Conservation (phyloP, 2,888 invertebrate genomes). For the Lampropteryx suffumata region DNA sequence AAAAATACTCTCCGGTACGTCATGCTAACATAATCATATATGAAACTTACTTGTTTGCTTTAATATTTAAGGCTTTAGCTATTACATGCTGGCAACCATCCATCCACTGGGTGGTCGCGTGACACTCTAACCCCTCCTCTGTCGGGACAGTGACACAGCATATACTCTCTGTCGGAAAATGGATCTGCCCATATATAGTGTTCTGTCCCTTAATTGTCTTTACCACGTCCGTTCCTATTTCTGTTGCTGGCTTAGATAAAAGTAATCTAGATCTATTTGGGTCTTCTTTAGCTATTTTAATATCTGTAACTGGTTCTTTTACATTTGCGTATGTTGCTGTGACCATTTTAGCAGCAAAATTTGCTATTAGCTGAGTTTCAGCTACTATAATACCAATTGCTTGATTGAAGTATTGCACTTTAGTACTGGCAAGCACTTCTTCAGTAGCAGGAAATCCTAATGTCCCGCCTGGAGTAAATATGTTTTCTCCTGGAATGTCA, state of each 20-base stretch:
- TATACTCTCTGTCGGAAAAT: constrained; percentile 88
- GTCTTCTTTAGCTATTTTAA: constrained; percentile 46
- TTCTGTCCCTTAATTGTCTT: constrained; percentile 77
- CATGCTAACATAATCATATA: no score
- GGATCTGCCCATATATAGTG: constrained; percentile 85
- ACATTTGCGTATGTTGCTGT: constrained; percentile 76
- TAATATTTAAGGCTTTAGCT: constrained; percentile 76
- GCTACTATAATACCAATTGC: constrained; percentile 81
- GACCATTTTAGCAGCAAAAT: constrained; percentile 81
- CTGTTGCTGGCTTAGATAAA: constrained; percentile 41
- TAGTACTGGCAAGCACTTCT: constrained; percentile 70
- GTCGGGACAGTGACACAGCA: constrained; percentile 84
- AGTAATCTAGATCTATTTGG: constrained; percentile 41
- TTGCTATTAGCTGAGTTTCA: constrained; percentile 76
- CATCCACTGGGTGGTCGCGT: constrained; percentile 84
- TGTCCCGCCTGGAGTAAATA: constrained; percentile 56
- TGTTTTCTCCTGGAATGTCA: constrained; percentile 86
- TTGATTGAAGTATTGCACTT: constrained; percentile 56
- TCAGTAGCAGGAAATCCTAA: constrained; percentile 41
- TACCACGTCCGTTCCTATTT: constrained; percentile 60
- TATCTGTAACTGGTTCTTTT: constrained; percentile 50
- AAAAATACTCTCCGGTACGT: no score
- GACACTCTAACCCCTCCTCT: constrained; percentile 87
- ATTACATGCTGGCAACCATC: constrained; percentile 81
- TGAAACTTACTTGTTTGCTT: constrained; percentile 79